Evolutionary conservation across 2,113 vertebrate genomes (phyloP).

Genomic region (Phaethon lepturus): DNA sequence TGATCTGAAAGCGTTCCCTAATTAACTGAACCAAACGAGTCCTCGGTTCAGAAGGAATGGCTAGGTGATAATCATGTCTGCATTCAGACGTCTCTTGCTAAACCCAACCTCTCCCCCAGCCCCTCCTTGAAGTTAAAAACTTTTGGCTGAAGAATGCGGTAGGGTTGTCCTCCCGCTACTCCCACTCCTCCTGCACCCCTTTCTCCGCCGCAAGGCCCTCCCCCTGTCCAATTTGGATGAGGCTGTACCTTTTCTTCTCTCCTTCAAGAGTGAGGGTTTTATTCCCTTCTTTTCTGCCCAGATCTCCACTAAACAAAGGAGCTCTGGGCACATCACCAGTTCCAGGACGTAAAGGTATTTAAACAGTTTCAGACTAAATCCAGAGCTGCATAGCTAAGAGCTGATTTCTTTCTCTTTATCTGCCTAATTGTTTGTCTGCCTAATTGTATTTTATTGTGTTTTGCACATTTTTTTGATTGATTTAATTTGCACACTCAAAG

Average conservation of each 20-base stretch:
- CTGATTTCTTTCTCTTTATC: conserved; percentile 30
- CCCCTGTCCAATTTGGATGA: conserved; percentile 82
- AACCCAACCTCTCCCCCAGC: conserved; percentile 13
- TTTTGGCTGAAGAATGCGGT: conserved; percentile 78
- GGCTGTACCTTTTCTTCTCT: conserved; percentile 83
- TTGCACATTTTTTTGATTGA: not conserved
- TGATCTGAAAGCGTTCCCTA: not conserved
- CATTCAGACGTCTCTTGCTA: not conserved
- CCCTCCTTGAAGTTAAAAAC: conserved; percentile 14
- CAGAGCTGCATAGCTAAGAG: not conserved
- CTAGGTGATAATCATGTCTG: conserved; percentile 22
- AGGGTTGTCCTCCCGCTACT: conserved; percentile 79
- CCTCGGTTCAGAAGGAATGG: not conserved
- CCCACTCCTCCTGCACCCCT: conserved; percentile 72
- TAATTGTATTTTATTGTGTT: not conserved
- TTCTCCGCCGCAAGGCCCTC: conserved; percentile 67
- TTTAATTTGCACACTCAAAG: not conserved
- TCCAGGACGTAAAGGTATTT: conserved; percentile 66
- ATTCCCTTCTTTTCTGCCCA: conserved; percentile 77
- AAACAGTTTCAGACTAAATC: not conserved
- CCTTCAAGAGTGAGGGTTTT: conserved; percentile 78
- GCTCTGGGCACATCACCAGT: conserved; percentile 75
- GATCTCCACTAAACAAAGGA: conserved; percentile 72
- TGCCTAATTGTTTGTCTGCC: conserved; percentile 7
- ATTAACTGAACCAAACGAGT: not conserved